phyloP scores from a whole-genome alignment of 2,888 invertebrate genomes.

The Azorinus chamasolen region DNA sequence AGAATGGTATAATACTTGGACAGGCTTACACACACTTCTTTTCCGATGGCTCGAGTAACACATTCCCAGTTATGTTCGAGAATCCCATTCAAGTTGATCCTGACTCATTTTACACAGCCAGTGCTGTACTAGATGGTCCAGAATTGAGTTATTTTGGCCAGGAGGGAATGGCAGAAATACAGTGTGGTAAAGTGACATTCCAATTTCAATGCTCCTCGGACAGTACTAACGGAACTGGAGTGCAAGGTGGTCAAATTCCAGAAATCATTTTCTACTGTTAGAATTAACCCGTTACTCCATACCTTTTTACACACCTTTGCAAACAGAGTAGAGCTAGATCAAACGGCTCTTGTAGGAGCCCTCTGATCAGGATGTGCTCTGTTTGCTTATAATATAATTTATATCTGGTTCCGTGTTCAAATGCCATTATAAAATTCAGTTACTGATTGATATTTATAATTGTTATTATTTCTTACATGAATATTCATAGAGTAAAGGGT shows the following conservation, averaged over 20 bases:
- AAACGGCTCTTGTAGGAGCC: too few species aligned
- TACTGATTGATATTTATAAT: too few species aligned
- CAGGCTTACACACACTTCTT: constrained; percentile 97
- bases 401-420: too few species aligned
- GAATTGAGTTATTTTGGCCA: constrained; percentile 99
- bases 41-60: constrained; percentile 98
- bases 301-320: too few species aligned
- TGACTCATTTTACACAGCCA: constrained; percentile 97
- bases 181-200: constrained; percentile 95
- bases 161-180: constrained; percentile 98
- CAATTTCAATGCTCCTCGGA: constrained; percentile 99
- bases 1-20: constrained; percentile 94
- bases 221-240: constrained; percentile 98
- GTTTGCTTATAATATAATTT: too few species aligned
- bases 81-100: constrained; percentile 95
- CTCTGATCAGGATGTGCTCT: too few species aligned
- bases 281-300: constrained; percentile 7
- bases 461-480: too few species aligned
- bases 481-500: too few species aligned
- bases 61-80: constrained; percentile 95
- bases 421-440: too few species aligned
- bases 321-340: too few species aligned
- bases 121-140: constrained; percentile 96
- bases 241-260: constrained; percentile 98
- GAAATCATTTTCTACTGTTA: constrained; percentile 95